Percentiles rank a stretch among this genome's conserved stretches.
Evolutionary conservation across 2,113 vertebrate species (phyloP).

Genomic region (Xyrauchen texanus): DNA sequence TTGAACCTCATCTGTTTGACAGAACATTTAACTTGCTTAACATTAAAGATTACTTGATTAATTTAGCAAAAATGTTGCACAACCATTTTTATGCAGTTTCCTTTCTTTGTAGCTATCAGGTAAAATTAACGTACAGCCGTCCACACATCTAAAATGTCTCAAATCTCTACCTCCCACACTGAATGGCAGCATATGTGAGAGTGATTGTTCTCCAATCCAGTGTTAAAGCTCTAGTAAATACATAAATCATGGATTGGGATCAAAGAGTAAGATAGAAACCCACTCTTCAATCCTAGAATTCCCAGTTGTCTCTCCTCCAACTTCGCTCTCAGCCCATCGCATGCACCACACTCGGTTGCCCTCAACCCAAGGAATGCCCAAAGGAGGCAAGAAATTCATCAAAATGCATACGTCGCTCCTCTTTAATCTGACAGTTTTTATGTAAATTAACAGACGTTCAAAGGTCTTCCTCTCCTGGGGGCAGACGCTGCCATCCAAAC

Average conservation of each 20-base stretch:
- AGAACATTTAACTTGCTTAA: too few relatives aligned
- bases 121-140: too few relatives aligned
- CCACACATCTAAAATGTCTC: too few relatives aligned
- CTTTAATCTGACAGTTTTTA: conserved; percentile 71
- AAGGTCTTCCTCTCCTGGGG: conserved; percentile 3
- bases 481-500: conserved; percentile 44
- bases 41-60: too few relatives aligned
- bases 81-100: too few relatives aligned
- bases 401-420: conserved; percentile 71
- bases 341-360: background rate
- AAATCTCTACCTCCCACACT: too few relatives aligned
- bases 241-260: too few relatives aligned
- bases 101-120: too few relatives aligned
- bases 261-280: background rate
- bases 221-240: background rate
- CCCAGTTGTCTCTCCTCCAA: background rate
- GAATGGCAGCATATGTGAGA: too few relatives aligned
- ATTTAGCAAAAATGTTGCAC: too few relatives aligned
- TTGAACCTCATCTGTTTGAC: too few relatives aligned
- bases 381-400: conserved; percentile 42
- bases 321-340: background rate
- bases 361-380: conserved; percentile 27
- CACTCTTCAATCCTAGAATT: background rate
- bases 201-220: background rate
- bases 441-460: conserved; percentile 61